Evolutionary conservation across 2,797 vertebrate species (phyloP).

Genomic region (Scarus forsteni): DNA sequence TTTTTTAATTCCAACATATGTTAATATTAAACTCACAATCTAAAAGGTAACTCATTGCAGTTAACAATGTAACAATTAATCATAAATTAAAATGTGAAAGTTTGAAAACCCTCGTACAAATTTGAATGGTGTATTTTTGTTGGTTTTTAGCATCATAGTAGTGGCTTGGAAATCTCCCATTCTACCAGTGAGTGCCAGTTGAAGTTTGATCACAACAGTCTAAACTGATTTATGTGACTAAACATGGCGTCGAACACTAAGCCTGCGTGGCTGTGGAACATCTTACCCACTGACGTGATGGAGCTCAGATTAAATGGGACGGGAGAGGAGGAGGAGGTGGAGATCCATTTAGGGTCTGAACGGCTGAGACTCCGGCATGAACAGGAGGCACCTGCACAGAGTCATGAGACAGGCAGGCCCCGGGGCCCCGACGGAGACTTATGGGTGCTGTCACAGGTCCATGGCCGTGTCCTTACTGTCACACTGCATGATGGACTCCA

Average conservation of each 20-base stretch:
- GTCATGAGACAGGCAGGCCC: constrained; percentile 55
- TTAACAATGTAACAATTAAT: too few species aligned
- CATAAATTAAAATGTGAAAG: too few species aligned
- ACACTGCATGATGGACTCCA: constrained; percentile 74
- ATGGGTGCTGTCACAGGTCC: constrained; percentile 80
- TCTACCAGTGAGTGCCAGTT: constrained; percentile 7
- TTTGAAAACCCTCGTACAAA: too few species aligned
- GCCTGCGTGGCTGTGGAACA: constrained; percentile 60
- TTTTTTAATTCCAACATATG: too few species aligned
- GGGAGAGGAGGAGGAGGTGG: constrained; percentile 29
- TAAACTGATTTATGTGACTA: constrained; percentile 42
- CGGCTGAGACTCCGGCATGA: constrained; percentile 55
- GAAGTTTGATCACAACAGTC: neutral
- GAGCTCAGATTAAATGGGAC: constrained; percentile 60
- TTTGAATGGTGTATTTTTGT: too few species aligned
- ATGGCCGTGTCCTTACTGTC: constrained; percentile 72
- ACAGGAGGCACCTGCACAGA: constrained; percentile 72
- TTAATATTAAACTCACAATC: too few species aligned
- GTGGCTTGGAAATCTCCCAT: neutral
- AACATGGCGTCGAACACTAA: constrained; percentile 65
- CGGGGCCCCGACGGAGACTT: constrained; percentile 70
- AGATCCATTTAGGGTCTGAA: constrained; percentile 58
- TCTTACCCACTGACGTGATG: constrained; percentile 63
- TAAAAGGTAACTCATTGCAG: too few species aligned
- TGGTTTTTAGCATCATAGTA: too few species aligned